A percentile compares a stretch with the other conserved stretches of the same genome.
Conservation (phyloP, 2,113 vertebrate species). For the human (Homo sapiens) region GRCh38 chr21:43381001-43381500, state of each 20-base stretch:
- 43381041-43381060: background rate
- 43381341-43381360: background rate
- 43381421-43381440: background rate
- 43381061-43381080: background rate
- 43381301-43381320: background rate
- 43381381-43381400: too few species aligned
- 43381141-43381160: rapidly evolving
- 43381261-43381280: too few species aligned
- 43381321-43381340: background rate
- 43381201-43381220: background rate
- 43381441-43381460: too few species aligned
- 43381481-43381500: background rate
- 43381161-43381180: background rate
- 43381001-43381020: too few species aligned
- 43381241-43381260: background rate
- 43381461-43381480: background rate
- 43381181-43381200: background rate
- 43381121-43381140: background rate
- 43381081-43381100: background rate
- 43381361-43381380: background rate
- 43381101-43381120: background rate
- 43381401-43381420: too few species aligned
- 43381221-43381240: background rate
- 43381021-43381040: too few species aligned
- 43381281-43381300: background rate